These are phyloP conservation scores for Goniozus legneri DNA, from an alignment of 1,140 invertebrate species.

Conservation along the genomic window DNA sequence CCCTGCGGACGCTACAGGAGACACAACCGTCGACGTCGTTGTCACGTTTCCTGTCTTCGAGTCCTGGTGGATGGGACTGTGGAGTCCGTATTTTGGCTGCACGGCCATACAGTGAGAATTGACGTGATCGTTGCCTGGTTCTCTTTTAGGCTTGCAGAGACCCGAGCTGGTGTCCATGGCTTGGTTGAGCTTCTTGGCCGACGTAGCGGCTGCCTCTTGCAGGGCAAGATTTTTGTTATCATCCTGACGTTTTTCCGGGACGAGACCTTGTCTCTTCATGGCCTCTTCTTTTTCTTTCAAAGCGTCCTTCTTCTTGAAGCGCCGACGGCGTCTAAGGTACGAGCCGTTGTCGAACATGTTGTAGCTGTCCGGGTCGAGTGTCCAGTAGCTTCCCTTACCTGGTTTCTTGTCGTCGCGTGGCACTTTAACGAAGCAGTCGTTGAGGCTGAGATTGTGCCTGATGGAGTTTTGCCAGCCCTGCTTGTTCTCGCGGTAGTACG, in stretches of 20 bases:
- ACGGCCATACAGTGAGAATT: constrained; percentile 45
- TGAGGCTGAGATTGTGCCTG: constrained; percentile 93
- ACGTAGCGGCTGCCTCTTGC: not conserved
- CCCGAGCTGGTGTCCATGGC: constrained; percentile 10
- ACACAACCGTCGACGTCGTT: constrained; percentile 22
- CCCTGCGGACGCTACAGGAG: constrained; percentile 9
- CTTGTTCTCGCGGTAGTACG: constrained; percentile 96
- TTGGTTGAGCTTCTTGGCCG: constrained; percentile 32
- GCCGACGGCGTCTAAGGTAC: constrained; percentile 81
- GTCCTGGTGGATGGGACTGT: constrained; percentile 54
- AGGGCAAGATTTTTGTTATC: constrained; percentile 21
- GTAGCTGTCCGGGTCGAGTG: constrained; percentile 90
- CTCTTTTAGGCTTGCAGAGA: constrained; percentile 58
- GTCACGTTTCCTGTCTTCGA: constrained; percentile 33
- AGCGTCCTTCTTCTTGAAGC: constrained; percentile 96
- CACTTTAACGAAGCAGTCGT: constrained; percentile 98
- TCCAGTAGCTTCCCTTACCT: constrained; percentile 97
- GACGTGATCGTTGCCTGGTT: constrained; percentile 58
- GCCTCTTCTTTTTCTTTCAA: constrained; percentile 84
- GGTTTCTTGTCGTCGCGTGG: constrained; percentile 89
- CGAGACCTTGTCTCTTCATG: constrained; percentile 70
- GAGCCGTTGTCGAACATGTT: constrained; percentile 99
- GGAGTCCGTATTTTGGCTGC: constrained; percentile 43
- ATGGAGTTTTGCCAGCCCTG: constrained; percentile 96
- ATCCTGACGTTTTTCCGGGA: constrained; percentile 57